Evolutionary conservation across 2,888 invertebrate genomes (phyloP).

Genomic region (Gastrophysa polygoni): DNA sequence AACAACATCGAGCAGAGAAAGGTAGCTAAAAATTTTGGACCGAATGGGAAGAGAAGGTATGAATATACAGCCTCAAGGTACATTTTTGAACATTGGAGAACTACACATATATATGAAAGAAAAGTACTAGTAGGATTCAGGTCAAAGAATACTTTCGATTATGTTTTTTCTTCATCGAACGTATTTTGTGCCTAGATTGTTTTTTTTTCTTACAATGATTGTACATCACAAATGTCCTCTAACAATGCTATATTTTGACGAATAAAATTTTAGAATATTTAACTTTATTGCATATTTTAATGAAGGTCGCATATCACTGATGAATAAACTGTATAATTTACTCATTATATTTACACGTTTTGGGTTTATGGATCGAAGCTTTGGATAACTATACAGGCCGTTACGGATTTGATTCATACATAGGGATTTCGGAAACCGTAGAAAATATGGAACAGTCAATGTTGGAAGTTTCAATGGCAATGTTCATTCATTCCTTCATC

Average conservation of each 20-base stretch:
- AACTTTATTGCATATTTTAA: conserved; percentile 41
- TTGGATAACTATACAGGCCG: no score
- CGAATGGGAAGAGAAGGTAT: not conserved
- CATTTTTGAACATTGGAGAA: not conserved
- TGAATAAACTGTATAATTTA: no score
- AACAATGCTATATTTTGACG: conserved; percentile 35
- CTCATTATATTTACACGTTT: not conserved
- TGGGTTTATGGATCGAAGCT: not conserved
- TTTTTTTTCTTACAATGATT: conserved; percentile 45
- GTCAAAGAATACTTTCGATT: no score
- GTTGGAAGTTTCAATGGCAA: no score
- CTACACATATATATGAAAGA: no score
- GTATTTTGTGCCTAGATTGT: no score
- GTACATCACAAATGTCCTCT: conserved; percentile 46
- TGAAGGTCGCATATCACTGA: conserved; percentile 13
- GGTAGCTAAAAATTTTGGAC: conserved; percentile 15
- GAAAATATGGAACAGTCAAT: no score
- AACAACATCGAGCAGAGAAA: conserved; percentile 25
- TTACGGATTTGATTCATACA: no score
- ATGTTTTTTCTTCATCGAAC: no score
- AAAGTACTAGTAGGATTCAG: not conserved
- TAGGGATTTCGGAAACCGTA: no score
- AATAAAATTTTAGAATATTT: conserved; percentile 39
- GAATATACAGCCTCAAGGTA: not conserved
- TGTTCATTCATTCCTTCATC: no score